Conservation (phyloP, 2,113 vertebrate genomes). For the Colaptes auratus region DNA sequence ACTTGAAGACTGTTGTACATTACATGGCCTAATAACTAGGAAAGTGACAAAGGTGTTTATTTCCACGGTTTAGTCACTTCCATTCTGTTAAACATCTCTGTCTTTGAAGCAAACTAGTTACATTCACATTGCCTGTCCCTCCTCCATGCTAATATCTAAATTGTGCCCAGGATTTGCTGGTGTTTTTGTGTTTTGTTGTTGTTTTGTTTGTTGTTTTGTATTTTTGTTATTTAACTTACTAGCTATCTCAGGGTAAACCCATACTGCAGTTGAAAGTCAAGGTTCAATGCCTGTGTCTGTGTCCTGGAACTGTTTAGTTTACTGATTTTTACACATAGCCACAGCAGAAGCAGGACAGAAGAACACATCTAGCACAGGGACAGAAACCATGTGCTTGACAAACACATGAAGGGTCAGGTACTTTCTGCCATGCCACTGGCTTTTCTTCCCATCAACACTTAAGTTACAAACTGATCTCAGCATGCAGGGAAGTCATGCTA, state of each 20-base stretch:
- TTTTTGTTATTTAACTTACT: too few species aligned
- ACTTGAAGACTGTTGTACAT: neutral
- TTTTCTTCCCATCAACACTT: neutral
- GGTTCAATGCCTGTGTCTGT: too few species aligned
- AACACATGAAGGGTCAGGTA: neutral
- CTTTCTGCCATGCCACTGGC: neutral
- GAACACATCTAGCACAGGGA: neutral
- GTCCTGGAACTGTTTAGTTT: neutral
- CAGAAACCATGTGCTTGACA: neutral
- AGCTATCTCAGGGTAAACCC: neutral
- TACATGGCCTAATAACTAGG: neutral
- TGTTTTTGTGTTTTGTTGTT: too few species aligned
- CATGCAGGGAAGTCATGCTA: neutral
- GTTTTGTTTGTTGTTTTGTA: too few species aligned
- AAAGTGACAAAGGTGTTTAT: neutral
- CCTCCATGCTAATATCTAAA: neutral
- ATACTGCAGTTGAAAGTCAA: neutral
- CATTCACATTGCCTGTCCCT: neutral
- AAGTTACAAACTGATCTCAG: neutral
- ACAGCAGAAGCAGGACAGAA: neutral
- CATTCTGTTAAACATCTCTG: neutral
- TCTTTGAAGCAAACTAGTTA: neutral
- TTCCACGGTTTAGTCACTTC: neutral
- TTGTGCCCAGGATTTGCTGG: neutral
- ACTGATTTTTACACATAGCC: neutral